A percentile compares a stretch with the other conserved stretches of the same genome.
Evolutionary conservation across 2,888 invertebrate species (phyloP).

Genomic region (Parnassius mnemosyne): DNA sequence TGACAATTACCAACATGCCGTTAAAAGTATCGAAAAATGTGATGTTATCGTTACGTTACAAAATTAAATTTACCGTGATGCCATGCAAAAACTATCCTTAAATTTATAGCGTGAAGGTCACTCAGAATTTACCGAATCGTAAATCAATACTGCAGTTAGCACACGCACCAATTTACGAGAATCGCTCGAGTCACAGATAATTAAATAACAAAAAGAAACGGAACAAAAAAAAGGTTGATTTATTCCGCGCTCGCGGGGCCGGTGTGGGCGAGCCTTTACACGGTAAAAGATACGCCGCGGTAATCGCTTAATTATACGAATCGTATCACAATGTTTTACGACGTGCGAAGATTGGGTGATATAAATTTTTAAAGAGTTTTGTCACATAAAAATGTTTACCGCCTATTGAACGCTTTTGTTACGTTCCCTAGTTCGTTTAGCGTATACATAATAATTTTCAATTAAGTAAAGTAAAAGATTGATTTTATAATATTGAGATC

Average conservation of each 20-base stretch:
- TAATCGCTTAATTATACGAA: conserved; percentile 35
- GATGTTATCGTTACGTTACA: conserved; percentile 43
- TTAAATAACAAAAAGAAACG: conserved; percentile 67
- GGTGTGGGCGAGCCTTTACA: conserved; percentile 34
- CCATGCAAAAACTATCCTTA: conserved; percentile 28
- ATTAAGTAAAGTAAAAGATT: too few species aligned
- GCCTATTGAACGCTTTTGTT: background rate
- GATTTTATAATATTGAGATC: too few species aligned
- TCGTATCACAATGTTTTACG: conserved; percentile 30
- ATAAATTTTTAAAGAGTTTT: conserved; percentile 11
- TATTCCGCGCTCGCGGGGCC: conserved; percentile 40
- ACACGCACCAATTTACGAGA: conserved; percentile 56
- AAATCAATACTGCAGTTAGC: conserved; percentile 31
- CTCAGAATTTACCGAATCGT: conserved; percentile 17
- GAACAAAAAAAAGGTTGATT: conserved; percentile 50
- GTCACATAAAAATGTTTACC: conserved; percentile 22
- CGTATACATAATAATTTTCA: too few species aligned
- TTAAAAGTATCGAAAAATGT: conserved; percentile 42
- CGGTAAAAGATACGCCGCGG: conserved; percentile 26
- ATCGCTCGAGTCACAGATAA: conserved; percentile 62
- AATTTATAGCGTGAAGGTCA: conserved; percentile 15
- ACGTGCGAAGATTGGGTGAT: conserved; percentile 29
- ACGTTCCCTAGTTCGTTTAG: background rate
- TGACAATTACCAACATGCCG: conserved; percentile 43
- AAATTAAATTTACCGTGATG: conserved; percentile 8